Evolutionary conservation across 2,888 invertebrate genomes (phyloP).

Genomic region (Macrophya annulata): DNA sequence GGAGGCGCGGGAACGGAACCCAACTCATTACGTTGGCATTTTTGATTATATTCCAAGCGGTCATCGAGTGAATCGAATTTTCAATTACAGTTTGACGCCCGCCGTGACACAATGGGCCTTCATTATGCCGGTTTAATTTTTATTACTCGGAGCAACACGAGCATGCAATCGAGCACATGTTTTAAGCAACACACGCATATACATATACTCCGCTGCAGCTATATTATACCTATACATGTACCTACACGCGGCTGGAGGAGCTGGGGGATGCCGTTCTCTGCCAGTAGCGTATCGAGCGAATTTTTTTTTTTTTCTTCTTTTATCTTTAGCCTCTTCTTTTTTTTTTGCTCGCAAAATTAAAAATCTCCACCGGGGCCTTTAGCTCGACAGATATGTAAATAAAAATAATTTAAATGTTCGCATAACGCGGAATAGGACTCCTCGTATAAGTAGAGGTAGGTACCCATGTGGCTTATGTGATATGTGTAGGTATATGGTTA

Average conservation of each 20-base stretch:
- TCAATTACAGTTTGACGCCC: constrained; percentile 67
- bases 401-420: not conserved
- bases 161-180: constrained; percentile 43
- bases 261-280: not conserved
- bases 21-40: constrained; percentile 42
- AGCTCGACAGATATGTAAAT: constrained; percentile 6
- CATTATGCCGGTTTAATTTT: constrained; percentile 69
- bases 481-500: not conserved
- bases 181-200: constrained; percentile 28
- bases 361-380: not conserved
- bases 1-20: constrained; percentile 18
- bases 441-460: not conserved
- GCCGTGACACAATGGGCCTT: constrained; percentile 70
- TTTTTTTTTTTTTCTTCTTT: not conserved
- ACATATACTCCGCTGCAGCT: not conserved
- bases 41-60: constrained; percentile 54
- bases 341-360: not conserved
- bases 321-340: not conserved
- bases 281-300: constrained; percentile 10
- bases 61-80: constrained; percentile 67
- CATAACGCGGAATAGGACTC: constrained; percentile 7
- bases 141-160: constrained; percentile 58
- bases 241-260: too few relatives aligned
- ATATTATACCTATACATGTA: not conserved
- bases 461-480: not conserved